Conservation (phyloP, 2,113 vertebrate genomes). For the Vombatus ursinus region DNA sequence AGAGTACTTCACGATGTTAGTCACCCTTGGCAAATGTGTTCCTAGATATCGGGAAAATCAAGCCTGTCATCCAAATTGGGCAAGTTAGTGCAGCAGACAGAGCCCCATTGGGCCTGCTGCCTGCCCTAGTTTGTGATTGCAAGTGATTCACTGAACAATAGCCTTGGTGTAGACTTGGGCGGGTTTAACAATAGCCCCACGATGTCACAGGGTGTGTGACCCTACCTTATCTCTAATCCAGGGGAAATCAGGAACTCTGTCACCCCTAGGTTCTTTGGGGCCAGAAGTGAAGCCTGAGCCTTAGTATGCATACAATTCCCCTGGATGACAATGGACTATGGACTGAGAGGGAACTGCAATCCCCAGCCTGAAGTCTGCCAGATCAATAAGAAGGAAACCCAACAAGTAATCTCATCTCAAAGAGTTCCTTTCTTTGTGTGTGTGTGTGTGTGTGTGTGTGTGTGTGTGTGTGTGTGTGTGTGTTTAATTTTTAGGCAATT, state of each 20-base stretch:
- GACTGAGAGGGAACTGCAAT: not conserved
- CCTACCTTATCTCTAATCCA: not conserved
- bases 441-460: no score
- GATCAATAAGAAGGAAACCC: not conserved
- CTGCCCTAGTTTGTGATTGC: constrained; percentile 28
- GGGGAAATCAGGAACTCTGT: not conserved
- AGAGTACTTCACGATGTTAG: not conserved
- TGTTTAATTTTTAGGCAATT: no score
- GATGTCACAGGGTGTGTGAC: not conserved
- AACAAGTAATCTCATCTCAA: not conserved
- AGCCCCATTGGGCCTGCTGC: constrained; percentile 55
- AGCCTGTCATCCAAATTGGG: constrained; percentile 64
- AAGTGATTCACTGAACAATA: constrained; percentile 29
- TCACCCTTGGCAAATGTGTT: constrained; percentile 46
- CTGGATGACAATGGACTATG: not conserved
- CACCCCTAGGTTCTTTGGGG: not conserved
- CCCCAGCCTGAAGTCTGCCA: not conserved
- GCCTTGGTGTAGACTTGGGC: not conserved
- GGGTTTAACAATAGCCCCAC: not conserved
- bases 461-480: no score
- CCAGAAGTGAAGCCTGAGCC: not conserved
- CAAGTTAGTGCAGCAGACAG: constrained; percentile 60
- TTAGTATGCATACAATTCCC: not conserved
- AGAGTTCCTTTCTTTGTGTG: no score
- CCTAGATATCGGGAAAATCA: constrained; percentile 71